phyloP scores from a whole-genome alignment of 2,888 invertebrate species.

The Xestoiulus laeticollis region DNA sequence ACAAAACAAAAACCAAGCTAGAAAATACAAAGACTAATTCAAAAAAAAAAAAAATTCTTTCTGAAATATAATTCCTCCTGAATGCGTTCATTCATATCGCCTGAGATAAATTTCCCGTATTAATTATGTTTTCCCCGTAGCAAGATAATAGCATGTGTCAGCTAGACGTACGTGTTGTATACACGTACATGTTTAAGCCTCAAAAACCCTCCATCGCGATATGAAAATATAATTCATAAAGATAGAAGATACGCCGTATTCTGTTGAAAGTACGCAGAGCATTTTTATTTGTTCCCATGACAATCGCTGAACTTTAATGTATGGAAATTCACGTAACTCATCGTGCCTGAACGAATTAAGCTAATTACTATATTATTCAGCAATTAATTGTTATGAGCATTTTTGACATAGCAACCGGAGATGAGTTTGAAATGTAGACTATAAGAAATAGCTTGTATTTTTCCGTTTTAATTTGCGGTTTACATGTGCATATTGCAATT shows the following conservation, averaged over 20 bases:
- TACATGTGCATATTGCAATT: not conserved
- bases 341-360: not conserved
- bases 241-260: not conserved
- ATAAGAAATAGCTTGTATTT: not conserved
- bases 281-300: constrained; percentile 32
- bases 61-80: not conserved
- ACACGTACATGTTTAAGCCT: not conserved
- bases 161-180: not conserved
- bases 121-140: constrained; percentile 28
- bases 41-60: not conserved
- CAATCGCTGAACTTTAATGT: not conserved
- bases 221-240: constrained; percentile 24
- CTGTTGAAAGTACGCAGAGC: not conserved
- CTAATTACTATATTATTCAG: constrained; percentile 19
- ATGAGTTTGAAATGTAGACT: not conserved
- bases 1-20: not conserved
- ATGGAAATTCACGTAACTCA: not conserved
- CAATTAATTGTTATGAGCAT: not conserved
- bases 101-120: not conserved
- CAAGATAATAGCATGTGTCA: constrained; percentile 8
- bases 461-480: not conserved
- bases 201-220: not conserved
- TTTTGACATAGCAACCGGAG: not conserved
- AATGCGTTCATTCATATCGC: not conserved
- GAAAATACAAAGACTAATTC: too few species aligned